phyloP scores from a whole-genome alignment of 1,140 invertebrate genomes.

The Orchestia grillus region DNA sequence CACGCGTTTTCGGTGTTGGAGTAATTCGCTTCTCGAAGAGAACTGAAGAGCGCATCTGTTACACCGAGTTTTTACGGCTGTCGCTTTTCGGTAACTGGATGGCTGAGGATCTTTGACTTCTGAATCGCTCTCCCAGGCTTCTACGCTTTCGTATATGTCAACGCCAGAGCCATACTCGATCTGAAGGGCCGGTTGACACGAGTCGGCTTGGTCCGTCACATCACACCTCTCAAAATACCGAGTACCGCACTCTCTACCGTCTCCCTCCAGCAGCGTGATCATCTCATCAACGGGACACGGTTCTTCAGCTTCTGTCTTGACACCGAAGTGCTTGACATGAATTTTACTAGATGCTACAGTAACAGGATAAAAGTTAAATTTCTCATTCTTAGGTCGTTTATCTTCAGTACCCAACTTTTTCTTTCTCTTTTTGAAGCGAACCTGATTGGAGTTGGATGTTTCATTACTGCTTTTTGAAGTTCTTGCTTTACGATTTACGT shows the following conservation, averaged over 20 bases:
- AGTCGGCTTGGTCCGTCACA: neutral
- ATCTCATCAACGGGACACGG: neutral
- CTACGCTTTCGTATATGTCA: conserved; percentile 32
- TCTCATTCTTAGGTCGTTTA: neutral
- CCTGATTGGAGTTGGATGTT: neutral
- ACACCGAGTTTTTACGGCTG: neutral
- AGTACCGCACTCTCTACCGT: neutral
- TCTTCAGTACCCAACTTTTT: neutral
- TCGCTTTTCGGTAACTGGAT: too few relatives aligned
- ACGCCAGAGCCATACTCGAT: conserved; percentile 28
- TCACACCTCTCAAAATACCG: conserved; percentile 5
- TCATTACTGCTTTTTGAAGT: neutral
- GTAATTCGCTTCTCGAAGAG: conserved; percentile 4
- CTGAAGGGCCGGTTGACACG: neutral
- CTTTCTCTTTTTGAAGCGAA: neutral
- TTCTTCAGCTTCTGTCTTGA: neutral
- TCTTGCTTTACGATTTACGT: neutral
- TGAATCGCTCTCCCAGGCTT: conserved; percentile 17
- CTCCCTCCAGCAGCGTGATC: neutral
- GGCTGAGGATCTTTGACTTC: neutral
- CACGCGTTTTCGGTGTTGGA: neutral
- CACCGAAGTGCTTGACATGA: neutral
- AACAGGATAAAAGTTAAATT: neutral
- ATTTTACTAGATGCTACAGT: neutral
- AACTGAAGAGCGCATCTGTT: conserved; percentile 15